Evolutionary conservation across 2,797 vertebrate genomes (phyloP), one percentile per base, ranked within the genome.

Genomic region (Bryconaethiops microstoma): DNA sequence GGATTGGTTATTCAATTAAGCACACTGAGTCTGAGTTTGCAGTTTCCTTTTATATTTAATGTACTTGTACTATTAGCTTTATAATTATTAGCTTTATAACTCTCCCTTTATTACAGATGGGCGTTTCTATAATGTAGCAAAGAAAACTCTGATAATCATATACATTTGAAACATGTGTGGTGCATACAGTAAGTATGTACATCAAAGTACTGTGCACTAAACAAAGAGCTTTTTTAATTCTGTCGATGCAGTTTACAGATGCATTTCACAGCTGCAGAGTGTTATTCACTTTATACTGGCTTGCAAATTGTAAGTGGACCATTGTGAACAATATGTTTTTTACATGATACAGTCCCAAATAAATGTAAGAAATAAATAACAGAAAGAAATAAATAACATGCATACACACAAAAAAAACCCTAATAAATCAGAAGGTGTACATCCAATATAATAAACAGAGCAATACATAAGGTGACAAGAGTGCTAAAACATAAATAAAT

Each of bases 221-320:
- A 16, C 16, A 68, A n/a, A 25, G 39, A 60, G 17, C 21, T 48
- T 25, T 25, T 59, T 42, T 48, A 8, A 25, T 42, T 40, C 39
- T 9, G 5, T 7, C 64, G 55, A 7, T 14, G 17, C 59, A 54
- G 78, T 74, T 79, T 70, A 69, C 74, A 45, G n/a, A 71, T 70
- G 57, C 17, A 57, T 52, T 63, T 55, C 21, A 6, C 4, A 2
- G 39, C 67, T 63, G 21, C 79, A 29, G 74, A 54, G 48, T 74
- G 59, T 75, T 48, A 54, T 78, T 72, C 71, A 25, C 7, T 29
- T 78, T 70, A 19, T 7, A 50, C 54, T 75, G 69, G 12, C 35
- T 48, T 68, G 69, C 57, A 75, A 63, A 68, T 76, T 79, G 85
- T 83, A 84, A 83, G 81, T 86, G 74, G 45, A 78, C 84, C 40